Conservation (phyloP, 2,113 vertebrate species). For the Coregonus clupeaformis region DNA sequence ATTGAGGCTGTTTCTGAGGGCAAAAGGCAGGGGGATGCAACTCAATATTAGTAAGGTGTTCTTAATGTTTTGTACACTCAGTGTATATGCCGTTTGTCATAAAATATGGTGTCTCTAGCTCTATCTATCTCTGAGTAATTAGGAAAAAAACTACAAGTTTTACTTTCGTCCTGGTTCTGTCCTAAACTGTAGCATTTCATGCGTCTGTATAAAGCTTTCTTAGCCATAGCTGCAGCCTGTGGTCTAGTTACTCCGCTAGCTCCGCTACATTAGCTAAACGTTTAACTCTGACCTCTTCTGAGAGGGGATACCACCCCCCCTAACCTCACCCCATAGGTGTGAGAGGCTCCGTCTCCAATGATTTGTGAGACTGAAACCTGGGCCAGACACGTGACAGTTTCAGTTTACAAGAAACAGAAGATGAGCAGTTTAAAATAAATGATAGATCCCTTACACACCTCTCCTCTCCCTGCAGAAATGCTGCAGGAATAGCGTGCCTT, state of each 20-base stretch:
- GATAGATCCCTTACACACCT: slow-evolving; percentile 27
- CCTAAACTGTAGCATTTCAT: background rate
- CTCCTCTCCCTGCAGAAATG: background rate
- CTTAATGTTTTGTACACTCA: too few species aligned
- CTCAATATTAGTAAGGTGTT: too few species aligned
- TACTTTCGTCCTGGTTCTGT: background rate
- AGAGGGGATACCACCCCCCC: background rate
- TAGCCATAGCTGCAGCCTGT: background rate
- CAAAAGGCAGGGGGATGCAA: too few species aligned
- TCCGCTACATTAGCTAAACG: slow-evolving; percentile 46
- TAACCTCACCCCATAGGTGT: background rate
- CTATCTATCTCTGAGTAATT: too few species aligned
- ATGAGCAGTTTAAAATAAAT: slow-evolving; percentile 63
- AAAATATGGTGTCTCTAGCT: too few species aligned
- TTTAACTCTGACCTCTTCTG: slow-evolving; percentile 50
- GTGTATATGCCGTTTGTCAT: too few species aligned
- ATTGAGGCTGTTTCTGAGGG: too few species aligned
- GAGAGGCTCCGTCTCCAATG: background rate
- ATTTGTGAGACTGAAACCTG: slow-evolving; percentile 55
- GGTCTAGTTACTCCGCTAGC: slow-evolving; percentile 23
- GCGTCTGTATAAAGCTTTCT: slow-evolving; percentile 10
- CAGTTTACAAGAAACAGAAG: slow-evolving; percentile 68
- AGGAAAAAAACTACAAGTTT: background rate
- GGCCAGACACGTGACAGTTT: slow-evolving; percentile 57
- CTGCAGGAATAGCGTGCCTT: background rate